Percentiles rank a stretch among this genome's conserved stretches.
Evolutionary conservation across 2,797 vertebrate species (phyloP).

Genomic region (Chromobotia macracanthus): DNA sequence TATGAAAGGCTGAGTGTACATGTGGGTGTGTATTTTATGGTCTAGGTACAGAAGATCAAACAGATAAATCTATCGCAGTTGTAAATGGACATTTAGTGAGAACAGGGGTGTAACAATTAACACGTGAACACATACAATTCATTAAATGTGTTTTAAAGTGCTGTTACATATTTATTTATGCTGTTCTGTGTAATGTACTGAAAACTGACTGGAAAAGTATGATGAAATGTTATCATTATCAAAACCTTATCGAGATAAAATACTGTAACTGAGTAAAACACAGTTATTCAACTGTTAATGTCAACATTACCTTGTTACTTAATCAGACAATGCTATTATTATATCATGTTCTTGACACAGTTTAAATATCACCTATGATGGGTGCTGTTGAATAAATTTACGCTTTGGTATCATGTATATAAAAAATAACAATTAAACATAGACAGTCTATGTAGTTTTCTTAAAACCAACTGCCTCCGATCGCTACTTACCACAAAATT

Average conservation of each 20-base stretch:
- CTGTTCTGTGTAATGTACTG: background rate
- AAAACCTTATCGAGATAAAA: background rate
- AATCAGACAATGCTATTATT: background rate
- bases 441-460: background rate
- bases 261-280: background rate
- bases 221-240: background rate
- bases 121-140: background rate
- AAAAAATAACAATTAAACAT: background rate
- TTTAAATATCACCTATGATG: too few relatives aligned
- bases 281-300: background rate
- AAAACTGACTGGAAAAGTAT: background rate
- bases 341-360: too few relatives aligned
- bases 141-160: background rate
- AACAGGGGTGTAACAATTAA: background rate
- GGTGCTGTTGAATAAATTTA: background rate
- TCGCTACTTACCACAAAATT: background rate
- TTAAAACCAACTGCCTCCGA: background rate
- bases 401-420: background rate
- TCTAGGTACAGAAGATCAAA: conserved; percentile 16
- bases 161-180: background rate
- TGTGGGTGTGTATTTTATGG: conserved; percentile 30
- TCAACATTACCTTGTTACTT: background rate
- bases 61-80: conserved; percentile 19
- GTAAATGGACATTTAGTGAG: conserved; percentile 34
- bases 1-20: conserved; percentile 25